Conservation (phyloP, 2,888 invertebrate genomes). For the Meteorus cinctellus region DNA sequence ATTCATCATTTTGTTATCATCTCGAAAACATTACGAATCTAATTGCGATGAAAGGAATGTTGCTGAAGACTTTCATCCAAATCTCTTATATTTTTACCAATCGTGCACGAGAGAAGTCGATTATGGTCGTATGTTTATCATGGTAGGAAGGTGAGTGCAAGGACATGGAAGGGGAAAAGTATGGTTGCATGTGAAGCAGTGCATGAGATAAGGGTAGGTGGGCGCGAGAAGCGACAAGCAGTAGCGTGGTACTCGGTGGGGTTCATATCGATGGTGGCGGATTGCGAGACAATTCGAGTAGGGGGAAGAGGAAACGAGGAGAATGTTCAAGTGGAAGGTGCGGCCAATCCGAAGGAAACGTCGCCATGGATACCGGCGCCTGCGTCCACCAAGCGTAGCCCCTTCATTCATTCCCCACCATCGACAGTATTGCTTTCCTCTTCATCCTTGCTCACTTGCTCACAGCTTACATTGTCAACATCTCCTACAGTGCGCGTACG, state of each 20-base stretch:
- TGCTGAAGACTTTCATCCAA: too few species aligned
- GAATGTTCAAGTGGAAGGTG: slow-evolving; percentile 70
- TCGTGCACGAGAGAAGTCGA: slow-evolving; percentile 50
- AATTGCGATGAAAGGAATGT: too few species aligned
- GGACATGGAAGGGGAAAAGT: slow-evolving; percentile 38
- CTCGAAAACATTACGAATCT: too few species aligned
- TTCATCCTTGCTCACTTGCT: slow-evolving; percentile 50
- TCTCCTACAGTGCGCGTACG: neutral
- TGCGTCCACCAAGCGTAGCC: slow-evolving; percentile 61
- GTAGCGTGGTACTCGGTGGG: slow-evolving; percentile 50
- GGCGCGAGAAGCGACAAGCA: slow-evolving; percentile 36
- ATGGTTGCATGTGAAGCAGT: slow-evolving; percentile 33
- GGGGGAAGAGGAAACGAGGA: slow-evolving; percentile 49
- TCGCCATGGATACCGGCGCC: slow-evolving; percentile 72
- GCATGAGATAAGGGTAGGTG: slow-evolving; percentile 47
- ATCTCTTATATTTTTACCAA: too few species aligned
- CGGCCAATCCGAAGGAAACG: slow-evolving; percentile 73
- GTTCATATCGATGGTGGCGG: slow-evolving; percentile 67
- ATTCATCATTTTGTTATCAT: too few species aligned
- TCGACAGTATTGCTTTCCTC: slow-evolving; percentile 33
- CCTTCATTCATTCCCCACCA: slow-evolving; percentile 31
- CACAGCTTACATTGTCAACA: slow-evolving; percentile 32
- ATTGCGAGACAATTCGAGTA: slow-evolving; percentile 51
- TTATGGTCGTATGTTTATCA: slow-evolving; percentile 44
- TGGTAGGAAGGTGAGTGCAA: slow-evolving; percentile 52